Percentiles rank a stretch among this genome's conserved stretches.
phyloP scores from a whole-genome alignment of 2,797 vertebrate species.

The Petrocephalus schoutedeni region DNA sequence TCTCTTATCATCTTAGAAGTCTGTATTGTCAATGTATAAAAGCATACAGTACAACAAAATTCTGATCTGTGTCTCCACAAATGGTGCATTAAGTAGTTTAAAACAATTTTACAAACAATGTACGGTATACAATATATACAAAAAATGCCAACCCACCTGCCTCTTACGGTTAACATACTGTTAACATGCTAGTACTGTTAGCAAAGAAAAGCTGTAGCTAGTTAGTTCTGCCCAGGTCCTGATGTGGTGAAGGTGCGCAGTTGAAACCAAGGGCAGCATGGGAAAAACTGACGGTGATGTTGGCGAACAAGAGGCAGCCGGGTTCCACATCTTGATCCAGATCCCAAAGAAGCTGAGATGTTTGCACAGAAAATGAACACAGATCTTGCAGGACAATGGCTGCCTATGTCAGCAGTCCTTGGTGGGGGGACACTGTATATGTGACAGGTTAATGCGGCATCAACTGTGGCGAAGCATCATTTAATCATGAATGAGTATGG shows the following conservation, averaged over 20 bases:
- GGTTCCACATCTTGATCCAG: too few species aligned
- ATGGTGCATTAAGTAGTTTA: background rate
- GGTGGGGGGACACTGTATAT: background rate
- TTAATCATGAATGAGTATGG: too few species aligned
- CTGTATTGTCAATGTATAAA: background rate
- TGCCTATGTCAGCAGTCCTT: background rate
- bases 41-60: background rate
- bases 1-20: background rate
- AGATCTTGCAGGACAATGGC: background rate
- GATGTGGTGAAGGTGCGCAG: too few species aligned
- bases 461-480: background rate
- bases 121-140: background rate
- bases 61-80: background rate
- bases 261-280: background rate
- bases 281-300: too few species aligned
- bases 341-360: too few species aligned
- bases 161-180: background rate
- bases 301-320: too few species aligned
- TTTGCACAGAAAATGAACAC: too few species aligned
- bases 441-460: background rate
- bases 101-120: background rate
- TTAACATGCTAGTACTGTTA: background rate
- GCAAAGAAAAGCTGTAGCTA: background rate
- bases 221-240: background rate
- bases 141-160: background rate